A percentile compares a stretch with the other conserved stretches of the same genome.
Evolutionary conservation across 2,113 vertebrate species (phyloP).

Genomic region (Morphnarchus princeps): DNA sequence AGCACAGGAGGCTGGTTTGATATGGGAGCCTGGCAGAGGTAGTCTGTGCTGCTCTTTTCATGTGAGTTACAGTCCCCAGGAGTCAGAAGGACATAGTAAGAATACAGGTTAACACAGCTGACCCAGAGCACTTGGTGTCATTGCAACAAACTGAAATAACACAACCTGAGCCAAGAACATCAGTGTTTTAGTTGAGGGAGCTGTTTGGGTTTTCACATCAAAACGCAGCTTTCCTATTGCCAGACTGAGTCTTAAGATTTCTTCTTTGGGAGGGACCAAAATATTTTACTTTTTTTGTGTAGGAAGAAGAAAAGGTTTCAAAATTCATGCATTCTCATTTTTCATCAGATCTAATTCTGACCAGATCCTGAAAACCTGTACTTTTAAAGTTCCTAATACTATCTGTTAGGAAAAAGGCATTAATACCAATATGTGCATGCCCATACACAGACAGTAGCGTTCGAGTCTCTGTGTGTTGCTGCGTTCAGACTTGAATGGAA

Average conservation of each 20-base stretch:
- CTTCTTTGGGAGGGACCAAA: neutral
- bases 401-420: neutral
- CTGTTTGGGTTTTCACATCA: neutral
- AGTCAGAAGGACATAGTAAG: neutral
- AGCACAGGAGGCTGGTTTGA: neutral
- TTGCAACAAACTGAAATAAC: neutral
- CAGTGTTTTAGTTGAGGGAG: neutral
- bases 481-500: neutral
- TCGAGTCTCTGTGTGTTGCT: neutral
- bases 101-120: neutral
- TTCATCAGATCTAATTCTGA: neutral
- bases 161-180: neutral
- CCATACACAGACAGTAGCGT: neutral
- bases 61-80: neutral
- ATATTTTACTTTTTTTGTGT: neutral
- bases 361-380: neutral
- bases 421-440: neutral
- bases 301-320: neutral
- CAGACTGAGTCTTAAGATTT: neutral
- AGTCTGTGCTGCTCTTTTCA: neutral
- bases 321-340: neutral
- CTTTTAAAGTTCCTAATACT: neutral
- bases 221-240: neutral
- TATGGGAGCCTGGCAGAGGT: neutral
- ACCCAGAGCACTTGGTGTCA: neutral